Evolutionary conservation across 2,113 vertebrate species (phyloP).

Genomic region (Mus pahari): DNA sequence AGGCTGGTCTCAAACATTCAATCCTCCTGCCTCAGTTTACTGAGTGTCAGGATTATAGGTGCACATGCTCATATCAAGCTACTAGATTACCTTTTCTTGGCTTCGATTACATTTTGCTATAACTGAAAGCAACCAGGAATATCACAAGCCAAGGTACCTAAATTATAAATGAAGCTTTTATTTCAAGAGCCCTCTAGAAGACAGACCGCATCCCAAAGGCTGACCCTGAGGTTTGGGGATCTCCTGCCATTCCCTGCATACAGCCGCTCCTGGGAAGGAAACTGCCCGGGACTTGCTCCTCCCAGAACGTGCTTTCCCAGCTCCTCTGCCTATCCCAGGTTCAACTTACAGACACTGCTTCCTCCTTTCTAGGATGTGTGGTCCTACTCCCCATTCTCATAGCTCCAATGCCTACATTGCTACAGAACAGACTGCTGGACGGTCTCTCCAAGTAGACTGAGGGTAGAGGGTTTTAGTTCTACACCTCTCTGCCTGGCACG

Average conservation of each 20-base stretch:
- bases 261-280: not conserved
- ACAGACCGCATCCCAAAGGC: not conserved
- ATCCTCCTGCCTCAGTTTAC: not conserved
- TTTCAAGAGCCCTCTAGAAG: not conserved
- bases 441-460: not conserved
- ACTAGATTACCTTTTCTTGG: not conserved
- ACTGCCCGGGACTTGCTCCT: not conserved
- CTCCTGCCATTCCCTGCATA: not conserved
- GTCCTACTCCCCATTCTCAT: not conserved
- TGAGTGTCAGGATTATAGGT: not conserved
- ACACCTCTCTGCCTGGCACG: not conserved
- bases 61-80: not conserved
- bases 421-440: not conserved
- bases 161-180: conserved; percentile 42
- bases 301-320: not conserved
- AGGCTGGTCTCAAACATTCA: not conserved
- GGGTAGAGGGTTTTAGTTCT: not conserved
- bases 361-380: not conserved
- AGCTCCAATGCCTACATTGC: not conserved
- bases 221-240: not conserved
- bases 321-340: not conserved
- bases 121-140: conserved; percentile 10
- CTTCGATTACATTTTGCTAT: not conserved
- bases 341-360: not conserved
- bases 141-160: not conserved